Percentiles rank a stretch among this genome's conserved stretches.
Conservation (phyloP, 1,140 invertebrate genomes). For the Drosophila sechellia region DNA sequence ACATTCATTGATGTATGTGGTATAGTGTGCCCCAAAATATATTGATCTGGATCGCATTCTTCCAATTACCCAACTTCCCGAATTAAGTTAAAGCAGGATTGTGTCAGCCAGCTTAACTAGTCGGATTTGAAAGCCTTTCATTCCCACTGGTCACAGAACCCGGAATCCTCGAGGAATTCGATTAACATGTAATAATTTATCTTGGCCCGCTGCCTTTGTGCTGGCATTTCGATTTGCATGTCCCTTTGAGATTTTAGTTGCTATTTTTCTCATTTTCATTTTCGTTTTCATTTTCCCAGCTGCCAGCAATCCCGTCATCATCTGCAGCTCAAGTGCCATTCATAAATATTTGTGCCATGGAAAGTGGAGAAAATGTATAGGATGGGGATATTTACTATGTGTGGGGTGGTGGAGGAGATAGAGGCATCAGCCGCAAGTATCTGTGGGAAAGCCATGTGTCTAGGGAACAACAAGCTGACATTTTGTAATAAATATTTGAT, state of each 20-base stretch:
- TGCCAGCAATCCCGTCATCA: conserved; percentile 53
- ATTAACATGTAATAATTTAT: conserved; percentile 66
- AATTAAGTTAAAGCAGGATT: too few species aligned
- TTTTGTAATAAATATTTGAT: conserved; percentile 70
- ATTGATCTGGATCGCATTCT: too few species aligned
- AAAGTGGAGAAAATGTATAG: background rate
- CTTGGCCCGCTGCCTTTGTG: conserved; percentile 53
- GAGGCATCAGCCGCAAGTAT: conserved; percentile 14
- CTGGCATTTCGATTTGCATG: conserved; percentile 65
- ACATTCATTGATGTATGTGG: background rate
- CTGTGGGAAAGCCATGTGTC: conserved; percentile 45
- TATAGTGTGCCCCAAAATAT: background rate
- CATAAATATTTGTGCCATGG: conserved; percentile 56
- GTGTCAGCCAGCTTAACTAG: background rate
- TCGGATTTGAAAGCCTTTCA: background rate
- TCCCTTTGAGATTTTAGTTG: conserved; percentile 62
- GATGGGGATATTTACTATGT: background rate
- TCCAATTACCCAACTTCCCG: too few species aligned
- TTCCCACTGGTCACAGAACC: conserved; percentile 5
- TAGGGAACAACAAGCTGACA: conserved; percentile 64
- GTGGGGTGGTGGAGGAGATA: background rate
- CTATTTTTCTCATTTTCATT: conserved; percentile 56
- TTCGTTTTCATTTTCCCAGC: conserved; percentile 41
- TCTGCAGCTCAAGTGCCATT: conserved; percentile 52
- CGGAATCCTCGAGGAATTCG: conserved; percentile 43